Evolutionary conservation across 2,888 invertebrate species (phyloP), one percentile per base, ranked within the genome.

Genomic region (Thymelicus acteon): DNA sequence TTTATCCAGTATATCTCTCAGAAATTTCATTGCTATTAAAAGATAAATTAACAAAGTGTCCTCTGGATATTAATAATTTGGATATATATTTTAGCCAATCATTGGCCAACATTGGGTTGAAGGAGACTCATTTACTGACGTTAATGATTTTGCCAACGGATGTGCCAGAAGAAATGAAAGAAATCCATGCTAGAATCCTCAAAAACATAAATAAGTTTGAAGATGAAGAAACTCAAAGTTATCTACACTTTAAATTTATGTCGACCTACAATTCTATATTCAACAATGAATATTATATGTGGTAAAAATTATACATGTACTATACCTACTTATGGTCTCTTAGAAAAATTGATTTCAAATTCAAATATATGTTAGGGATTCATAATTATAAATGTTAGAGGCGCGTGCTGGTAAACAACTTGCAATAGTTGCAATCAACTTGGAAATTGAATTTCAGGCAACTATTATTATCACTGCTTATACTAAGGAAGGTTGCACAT

Each of bases 141-240:
- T 54, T 71, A 52, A 54, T 60, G 31, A 52, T 71, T 19, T 48
- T 71, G 12, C 52, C 44, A 37, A 6, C 7, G 13, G 8, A 37
- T 15, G 60, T 8, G 12, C 8, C 31, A 13, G 37, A 60, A 13
- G 60, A 65, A 39, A 37, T 37, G 3, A 58, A 48, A 39, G 58
- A 19, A 37, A 19, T 3, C 19, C 19, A 57, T 39, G 13, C 13
- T 1, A 48, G 7, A 19, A 52, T 65, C 24, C 40, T 70, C 6
- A n/a, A 37, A 44, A 70, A 64, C 60, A 52, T 70, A 31, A n/a
- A 40, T 7, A 15, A 24, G 7, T 70, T 65, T 40, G 60, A 60
- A 47, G 44, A 70, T 39, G 60, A 64, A 12, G 70, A 70, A 60
- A 52, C 65, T 13, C 58, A 70, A 52, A 70, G 63, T 40, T 58